Evolutionary conservation across 2,797 vertebrate species (phyloP), one percentile per base, ranked within the genome.

Genomic region (Darevskia mixta): DNA sequence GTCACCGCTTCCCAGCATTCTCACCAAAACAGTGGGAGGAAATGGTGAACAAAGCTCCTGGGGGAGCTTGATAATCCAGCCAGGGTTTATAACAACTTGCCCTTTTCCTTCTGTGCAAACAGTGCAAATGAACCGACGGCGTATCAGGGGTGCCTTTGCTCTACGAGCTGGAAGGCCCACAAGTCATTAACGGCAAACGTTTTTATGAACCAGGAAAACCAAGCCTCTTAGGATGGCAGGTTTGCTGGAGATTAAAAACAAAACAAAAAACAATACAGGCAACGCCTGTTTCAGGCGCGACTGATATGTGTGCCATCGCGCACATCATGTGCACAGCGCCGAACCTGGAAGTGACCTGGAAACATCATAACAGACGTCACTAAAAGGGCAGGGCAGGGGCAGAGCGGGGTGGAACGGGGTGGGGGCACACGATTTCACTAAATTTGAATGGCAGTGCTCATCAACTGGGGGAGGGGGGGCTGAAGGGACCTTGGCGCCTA

Each of bases 1-100:
- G 79, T 82, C 79, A 89, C 66, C 49, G 58, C 71, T 86, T 89
- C 32, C 85, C 88, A 82, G 45, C 15, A 29, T 72, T 38, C 58
- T 82, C 15, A 0, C 25, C 17, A 73, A 29, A 83, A 86, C 64
- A 82, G 38, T 76, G 66, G 64, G 38, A 82, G 72, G 73, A 86
- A 86, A 86, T 18, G 8, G 71, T 43, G 79, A 43, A 58, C 35
- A 79, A 78, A 78, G 43, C 73, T 86, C 85, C 66, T 72, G 27
- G 13, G 23, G 45, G 79, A 78, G 9, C 0, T 45, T 79, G 10
- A 38, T 64, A 86, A 83, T 71, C 29, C 55, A 77, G 41, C 23
- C 55, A 64, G 78, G 67, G 41, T 23, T 84, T 29, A 73, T 55
- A 38, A 75, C 77, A 73, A 23, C 61, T 27, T 61, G 49, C 32